phyloP scores from a whole-genome alignment of 2,888 invertebrate genomes.

The Lissocephala sabroskyi region DNA sequence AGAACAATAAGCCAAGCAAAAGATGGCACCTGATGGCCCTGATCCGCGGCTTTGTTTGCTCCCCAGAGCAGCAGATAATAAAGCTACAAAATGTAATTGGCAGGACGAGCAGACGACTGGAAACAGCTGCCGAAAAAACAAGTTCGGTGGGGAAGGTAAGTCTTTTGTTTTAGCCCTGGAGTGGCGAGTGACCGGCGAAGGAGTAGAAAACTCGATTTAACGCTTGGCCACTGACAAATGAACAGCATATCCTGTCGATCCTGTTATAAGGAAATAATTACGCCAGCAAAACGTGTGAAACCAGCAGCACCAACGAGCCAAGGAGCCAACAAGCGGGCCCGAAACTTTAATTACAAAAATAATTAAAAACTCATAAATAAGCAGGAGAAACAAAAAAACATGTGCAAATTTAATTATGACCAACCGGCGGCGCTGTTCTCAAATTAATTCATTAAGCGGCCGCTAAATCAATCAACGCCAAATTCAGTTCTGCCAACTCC shows the following conservation, averaged over 20 bases:
- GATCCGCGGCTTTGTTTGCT: constrained; percentile 24
- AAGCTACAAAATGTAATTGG: constrained; percentile 39
- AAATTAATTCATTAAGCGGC: constrained; percentile 58
- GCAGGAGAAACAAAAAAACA: constrained; percentile 13
- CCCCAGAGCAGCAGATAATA: constrained; percentile 20
- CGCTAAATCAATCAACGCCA: constrained; percentile 64
- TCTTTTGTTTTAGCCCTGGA: constrained; percentile 42
- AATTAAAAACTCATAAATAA: constrained; percentile 64
- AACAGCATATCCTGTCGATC: constrained; percentile 61
- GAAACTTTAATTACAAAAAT: constrained; percentile 51
- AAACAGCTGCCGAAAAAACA: constrained; percentile 39
- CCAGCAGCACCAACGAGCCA: neutral
- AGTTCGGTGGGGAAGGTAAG: constrained; percentile 48
- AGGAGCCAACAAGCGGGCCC: constrained; percentile 1
- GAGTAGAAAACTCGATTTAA: constrained; percentile 31
- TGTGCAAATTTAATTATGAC: constrained; percentile 58
- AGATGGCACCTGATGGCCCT: constrained; percentile 39
- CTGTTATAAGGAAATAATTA: constrained; percentile 50
- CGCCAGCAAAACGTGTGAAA: constrained; percentile 28
- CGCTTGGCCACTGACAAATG: constrained; percentile 54
- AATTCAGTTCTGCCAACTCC: constrained; percentile 36
- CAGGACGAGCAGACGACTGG: constrained; percentile 45
- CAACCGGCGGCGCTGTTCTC: constrained; percentile 18
- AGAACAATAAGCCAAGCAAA: constrained; percentile 45
- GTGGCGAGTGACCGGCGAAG: constrained; percentile 9